Percentiles rank a stretch among this genome's conserved stretches.
Evolutionary conservation across 2,113 vertebrate genomes (phyloP).

Genomic region (Xiphophorus couchianus): DNA sequence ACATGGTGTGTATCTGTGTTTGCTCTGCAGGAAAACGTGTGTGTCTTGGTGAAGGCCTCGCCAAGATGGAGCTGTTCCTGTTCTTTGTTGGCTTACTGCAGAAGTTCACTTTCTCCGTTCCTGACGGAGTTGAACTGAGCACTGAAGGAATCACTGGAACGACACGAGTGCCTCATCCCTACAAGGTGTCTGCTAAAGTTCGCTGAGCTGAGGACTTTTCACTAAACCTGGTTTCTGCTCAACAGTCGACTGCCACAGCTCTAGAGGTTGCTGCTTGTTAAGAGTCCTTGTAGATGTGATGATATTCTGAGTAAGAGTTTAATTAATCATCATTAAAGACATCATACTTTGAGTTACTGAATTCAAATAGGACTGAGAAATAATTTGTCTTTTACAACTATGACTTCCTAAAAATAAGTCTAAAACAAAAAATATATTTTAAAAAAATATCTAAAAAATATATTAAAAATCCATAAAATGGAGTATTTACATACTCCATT

Average conservation of each 20-base stretch:
- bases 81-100: conserved; percentile 83
- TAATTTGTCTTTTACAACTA: too few relatives aligned
- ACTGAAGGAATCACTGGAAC: conserved; percentile 50
- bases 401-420: too few relatives aligned
- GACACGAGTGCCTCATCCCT: conserved; percentile 56
- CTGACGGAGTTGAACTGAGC: conserved; percentile 45
- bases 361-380: too few relatives aligned
- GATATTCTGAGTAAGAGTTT: too few relatives aligned
- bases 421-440: too few relatives aligned
- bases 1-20: not conserved
- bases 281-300: not conserved
- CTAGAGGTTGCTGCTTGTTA: not conserved
- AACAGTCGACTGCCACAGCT: not conserved
- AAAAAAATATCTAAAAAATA: too few relatives aligned
- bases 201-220: not conserved
- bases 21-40: conserved; percentile 75
- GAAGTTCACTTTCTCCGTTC: conserved; percentile 78
- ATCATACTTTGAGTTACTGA: too few relatives aligned
- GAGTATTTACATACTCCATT: too few relatives aligned
- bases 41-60: conserved; percentile 84
- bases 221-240: not conserved
- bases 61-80: conserved; percentile 84
- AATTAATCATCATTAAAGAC: too few relatives aligned
- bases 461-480: too few relatives aligned
- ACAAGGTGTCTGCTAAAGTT: conserved; percentile 67